Percentiles rank a stretch among this genome's conserved stretches.
Conservation (phyloP, 2,797 vertebrate species). For the Aldrovandia affinis region DNA sequence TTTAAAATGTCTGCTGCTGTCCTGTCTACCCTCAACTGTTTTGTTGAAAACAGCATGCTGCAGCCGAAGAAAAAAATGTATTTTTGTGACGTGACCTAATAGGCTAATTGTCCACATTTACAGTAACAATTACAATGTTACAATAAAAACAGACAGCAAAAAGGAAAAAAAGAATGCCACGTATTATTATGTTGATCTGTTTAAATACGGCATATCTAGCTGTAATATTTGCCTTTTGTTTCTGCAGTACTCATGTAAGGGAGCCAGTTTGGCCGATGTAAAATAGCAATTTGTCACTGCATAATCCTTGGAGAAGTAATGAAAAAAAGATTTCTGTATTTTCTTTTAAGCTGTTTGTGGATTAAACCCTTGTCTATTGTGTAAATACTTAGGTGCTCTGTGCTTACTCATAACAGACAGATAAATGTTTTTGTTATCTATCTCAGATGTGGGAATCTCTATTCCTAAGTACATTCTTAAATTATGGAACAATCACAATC, state of each 20-base stretch:
- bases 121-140: not conserved
- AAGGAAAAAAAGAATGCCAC: not conserved
- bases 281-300: constrained; percentile 6
- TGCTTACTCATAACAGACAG: constrained; percentile 17
- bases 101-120: constrained; percentile 35
- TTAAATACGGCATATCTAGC: not conserved
- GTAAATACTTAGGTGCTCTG: constrained; percentile 9
- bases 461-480: not conserved
- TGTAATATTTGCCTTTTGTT: constrained; percentile 14
- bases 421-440: not conserved
- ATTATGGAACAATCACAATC: not conserved
- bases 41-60: constrained; percentile 68
- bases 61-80: not conserved
- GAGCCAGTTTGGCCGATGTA: not conserved
- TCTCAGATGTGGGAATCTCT: no score
- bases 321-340: constrained; percentile 34
- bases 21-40: constrained; percentile 79
- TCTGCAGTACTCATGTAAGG: not conserved
- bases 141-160: not conserved
- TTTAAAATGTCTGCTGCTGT: constrained; percentile 63
- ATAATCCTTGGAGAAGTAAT: constrained; percentile 5
- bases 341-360: constrained; percentile 32
- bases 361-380: constrained; percentile 41
- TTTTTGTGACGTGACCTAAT: constrained; percentile 19
- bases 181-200: not conserved